Conservation (phyloP, 2,113 vertebrate genomes). For the Macquaria ambigua region DNA sequence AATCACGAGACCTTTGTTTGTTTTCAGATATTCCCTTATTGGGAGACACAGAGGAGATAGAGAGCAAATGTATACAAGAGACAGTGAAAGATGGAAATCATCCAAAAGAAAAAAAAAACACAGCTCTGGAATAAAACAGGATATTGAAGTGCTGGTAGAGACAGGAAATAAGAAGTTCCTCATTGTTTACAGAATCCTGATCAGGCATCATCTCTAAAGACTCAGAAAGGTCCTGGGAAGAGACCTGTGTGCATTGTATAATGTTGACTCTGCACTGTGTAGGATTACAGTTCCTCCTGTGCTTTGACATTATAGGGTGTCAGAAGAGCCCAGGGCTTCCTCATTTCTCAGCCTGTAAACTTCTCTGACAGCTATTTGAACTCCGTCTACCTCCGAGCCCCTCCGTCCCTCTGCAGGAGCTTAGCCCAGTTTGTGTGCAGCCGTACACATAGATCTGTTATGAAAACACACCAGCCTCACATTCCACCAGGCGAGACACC, state of each 20-base stretch:
- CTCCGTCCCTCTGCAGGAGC: slow-evolving; percentile 59
- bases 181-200: slow-evolving; percentile 50
- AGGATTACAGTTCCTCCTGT: slow-evolving; percentile 53
- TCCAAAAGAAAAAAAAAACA: slow-evolving; percentile 7
- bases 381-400: slow-evolving; percentile 58
- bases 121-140: slow-evolving; percentile 53
- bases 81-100: slow-evolving; percentile 15
- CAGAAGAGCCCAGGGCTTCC: slow-evolving; percentile 53
- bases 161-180: slow-evolving; percentile 56
- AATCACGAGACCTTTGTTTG: slow-evolving; percentile 12
- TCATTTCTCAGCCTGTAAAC: slow-evolving; percentile 53
- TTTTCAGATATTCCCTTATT: background rate
- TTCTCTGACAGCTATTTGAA: slow-evolving; percentile 71
- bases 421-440: slow-evolving; percentile 62
- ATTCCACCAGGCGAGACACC: slow-evolving; percentile 70
- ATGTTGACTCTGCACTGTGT: slow-evolving; percentile 48
- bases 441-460: slow-evolving; percentile 71
- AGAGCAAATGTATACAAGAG: background rate
- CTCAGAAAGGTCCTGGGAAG: slow-evolving; percentile 41
- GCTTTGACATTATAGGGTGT: slow-evolving; percentile 58
- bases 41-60: background rate
- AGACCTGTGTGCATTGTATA: slow-evolving; percentile 43
- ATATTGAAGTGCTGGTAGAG: slow-evolving; percentile 65
- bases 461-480: slow-evolving; percentile 73
- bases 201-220: slow-evolving; percentile 37